A percentile compares a stretch with the other conserved stretches of the same genome.
These are phyloP conservation scores for Machimus atricapillus DNA, from an alignment of 2,888 invertebrate species.

Conservation along the genomic window DNA sequence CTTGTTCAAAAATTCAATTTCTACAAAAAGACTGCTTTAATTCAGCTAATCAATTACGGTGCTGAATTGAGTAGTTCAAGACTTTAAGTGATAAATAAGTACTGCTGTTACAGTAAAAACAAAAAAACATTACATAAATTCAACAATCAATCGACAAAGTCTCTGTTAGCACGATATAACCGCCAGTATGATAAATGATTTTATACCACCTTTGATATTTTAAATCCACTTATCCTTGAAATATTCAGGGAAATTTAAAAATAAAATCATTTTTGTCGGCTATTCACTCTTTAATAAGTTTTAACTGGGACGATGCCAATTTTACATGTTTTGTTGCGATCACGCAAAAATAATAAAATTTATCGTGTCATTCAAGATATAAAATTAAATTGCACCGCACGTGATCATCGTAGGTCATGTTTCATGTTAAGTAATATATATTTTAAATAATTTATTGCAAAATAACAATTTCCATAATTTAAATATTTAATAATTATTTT, in stretches of 20 bases:
- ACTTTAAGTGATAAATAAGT: not conserved
- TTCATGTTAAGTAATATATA: not conserved
- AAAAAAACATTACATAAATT: not conserved
- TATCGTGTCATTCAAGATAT: not conserved
- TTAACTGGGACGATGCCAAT: not conserved
- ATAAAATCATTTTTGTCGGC: not conserved
- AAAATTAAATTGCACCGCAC: not conserved
- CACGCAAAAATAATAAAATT: not conserved
- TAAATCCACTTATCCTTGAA: not conserved
- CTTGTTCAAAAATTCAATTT: too few species aligned
- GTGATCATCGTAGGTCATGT: not conserved
- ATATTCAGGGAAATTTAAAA: not conserved
- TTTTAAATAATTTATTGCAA: not conserved
- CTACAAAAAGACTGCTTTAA: too few species aligned
- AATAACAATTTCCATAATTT: not conserved
- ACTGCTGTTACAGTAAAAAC: too few species aligned
- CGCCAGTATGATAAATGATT: not conserved
- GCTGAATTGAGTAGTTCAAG: too few species aligned
- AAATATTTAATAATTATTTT: not conserved
- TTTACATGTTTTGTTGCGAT: not conserved
- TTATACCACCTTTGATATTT: not conserved
- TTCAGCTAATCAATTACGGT: too few species aligned
- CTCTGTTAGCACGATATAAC: not conserved
- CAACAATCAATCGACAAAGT: not conserved
- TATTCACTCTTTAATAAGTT: not conserved